Base-by-base conservation (phyloP, 2,797 vertebrate genomes). In the Naso thynnoides region DNA sequence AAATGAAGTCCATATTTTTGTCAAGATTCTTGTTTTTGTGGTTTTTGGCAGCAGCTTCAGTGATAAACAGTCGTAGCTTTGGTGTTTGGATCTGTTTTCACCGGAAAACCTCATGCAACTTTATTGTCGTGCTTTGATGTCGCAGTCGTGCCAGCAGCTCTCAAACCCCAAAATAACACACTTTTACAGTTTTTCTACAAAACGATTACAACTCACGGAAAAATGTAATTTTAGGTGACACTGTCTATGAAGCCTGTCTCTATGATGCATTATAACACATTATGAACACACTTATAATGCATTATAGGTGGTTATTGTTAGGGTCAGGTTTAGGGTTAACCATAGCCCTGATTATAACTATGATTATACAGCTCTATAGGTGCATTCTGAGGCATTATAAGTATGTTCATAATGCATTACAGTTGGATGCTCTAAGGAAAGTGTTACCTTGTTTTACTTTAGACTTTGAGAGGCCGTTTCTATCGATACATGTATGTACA, bases 1-100 rank as follows among this genome's bases (percentile, higher is more conserved):
- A 83, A 88, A 89, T 82, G 36, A 76, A 84, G 62, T 81, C 80
- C 76, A 86, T 72, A 66, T 83, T 85, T 76, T 70, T 60, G 47
- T 70, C 48, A 70, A 21, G 53, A 85, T 79, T 83, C 63, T 61
- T 84, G 44, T 78, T 87, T 82, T 85, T 77, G 70, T 85, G 68
- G 63, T 19, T 85, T 84, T 87, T 86, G 80, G 84, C 82, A 83
- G 49, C 60, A 29, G 68, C 59, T 59, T 75, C 27, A 72, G 64
- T 83, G 71, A 83, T 61, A 85, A 85, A 86, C 67, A 75, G 55
- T 77, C 45, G 77, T 52, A 45, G 44, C 77, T 85, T 72, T 86
- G 76, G 80, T 78, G 70, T 86, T 83, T 85, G 75, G 79, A 77
- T 48, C 54, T 49, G 67, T 21, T 45, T 79, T 64, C 19, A 33